A percentile compares a stretch with the other conserved stretches of the same genome.
Conservation (phyloP, 2,797 vertebrate genomes). For the Atherinosoma microstoma region DNA sequence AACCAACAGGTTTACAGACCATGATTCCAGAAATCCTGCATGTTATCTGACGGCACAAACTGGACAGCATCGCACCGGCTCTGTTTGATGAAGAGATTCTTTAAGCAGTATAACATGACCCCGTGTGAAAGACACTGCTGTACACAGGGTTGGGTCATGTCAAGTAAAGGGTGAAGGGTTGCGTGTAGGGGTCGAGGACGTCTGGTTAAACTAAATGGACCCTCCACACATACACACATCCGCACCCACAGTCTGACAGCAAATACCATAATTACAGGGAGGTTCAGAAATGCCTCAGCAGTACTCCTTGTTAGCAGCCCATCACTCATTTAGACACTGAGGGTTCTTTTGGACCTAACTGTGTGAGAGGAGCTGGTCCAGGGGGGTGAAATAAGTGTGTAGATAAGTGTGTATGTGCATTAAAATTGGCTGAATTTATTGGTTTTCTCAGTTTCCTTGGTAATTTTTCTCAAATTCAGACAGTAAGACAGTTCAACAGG, state of each 20-base stretch:
- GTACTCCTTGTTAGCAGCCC: conserved; percentile 13
- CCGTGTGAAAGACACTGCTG: conserved; percentile 7
- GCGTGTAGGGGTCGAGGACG: conserved; percentile 5
- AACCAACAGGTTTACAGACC: neutral
- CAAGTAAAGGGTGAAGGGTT: conserved; percentile 18
- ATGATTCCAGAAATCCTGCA: no score
- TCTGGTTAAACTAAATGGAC: conserved; percentile 27
- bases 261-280: conserved; percentile 67
- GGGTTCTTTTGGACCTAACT: neutral
- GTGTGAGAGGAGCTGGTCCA: no score
- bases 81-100: neutral
- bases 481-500: neutral
- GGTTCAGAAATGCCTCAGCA: conserved; percentile 44
- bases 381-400: no score
- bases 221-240: conserved; percentile 5
- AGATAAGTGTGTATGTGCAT: neutral
- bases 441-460: neutral
- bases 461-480: neutral
- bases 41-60: neutral
- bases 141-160: conserved; percentile 1
- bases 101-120: neutral
- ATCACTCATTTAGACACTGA: conserved; percentile 7
- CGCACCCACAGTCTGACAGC: conserved; percentile 35
- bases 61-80: neutral
- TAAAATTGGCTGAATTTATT: neutral